Evolutionary conservation across 2,888 invertebrate genomes (phyloP).

Genomic region (Cyclophora albipunctata): DNA sequence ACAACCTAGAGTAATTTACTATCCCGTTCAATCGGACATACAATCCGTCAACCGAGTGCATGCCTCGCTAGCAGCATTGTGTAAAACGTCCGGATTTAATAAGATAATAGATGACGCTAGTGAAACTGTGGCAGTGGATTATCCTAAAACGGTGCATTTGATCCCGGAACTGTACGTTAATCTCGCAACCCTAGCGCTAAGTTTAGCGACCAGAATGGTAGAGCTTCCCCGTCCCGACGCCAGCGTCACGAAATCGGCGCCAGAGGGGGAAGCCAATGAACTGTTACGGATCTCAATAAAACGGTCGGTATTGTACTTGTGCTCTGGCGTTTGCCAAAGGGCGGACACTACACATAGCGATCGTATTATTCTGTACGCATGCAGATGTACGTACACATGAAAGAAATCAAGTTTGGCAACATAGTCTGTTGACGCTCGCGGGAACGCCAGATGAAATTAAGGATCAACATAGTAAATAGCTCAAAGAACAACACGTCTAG

Average conservation of each 20-base stretch:
- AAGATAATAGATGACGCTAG: no score
- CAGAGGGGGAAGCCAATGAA: conserved; percentile 38
- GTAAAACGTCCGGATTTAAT: no score
- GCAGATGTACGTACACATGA: conserved; percentile 24
- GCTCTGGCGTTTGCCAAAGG: conserved; percentile 51
- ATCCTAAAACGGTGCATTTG: conserved; percentile 19
- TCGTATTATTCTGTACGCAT: conserved; percentile 7
- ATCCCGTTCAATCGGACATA: no score
- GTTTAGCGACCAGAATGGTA: conserved; percentile 29
- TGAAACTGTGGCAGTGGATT: conserved; percentile 14
- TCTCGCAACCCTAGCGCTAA: conserved; percentile 34
- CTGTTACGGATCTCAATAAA: conserved; percentile 33
- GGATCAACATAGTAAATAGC: conserved; percentile 3
- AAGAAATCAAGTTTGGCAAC: conserved; percentile 20
- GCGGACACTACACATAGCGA: conserved; percentile 34
- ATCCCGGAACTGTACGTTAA: conserved; percentile 24
- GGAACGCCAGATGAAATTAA: conserved; percentile 13
- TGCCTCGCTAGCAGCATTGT: no score
- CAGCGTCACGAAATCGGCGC: conserved; percentile 19
- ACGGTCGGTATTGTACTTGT: conserved; percentile 32
- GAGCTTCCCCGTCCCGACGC: conserved; percentile 37
- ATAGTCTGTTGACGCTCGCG: conserved; percentile 16
- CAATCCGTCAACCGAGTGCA: no score
- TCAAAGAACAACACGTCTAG: no score
- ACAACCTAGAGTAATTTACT: conserved; percentile 1